Conservation (phyloP, 2,888 invertebrate species). For the Monopis laevigella region DNA sequence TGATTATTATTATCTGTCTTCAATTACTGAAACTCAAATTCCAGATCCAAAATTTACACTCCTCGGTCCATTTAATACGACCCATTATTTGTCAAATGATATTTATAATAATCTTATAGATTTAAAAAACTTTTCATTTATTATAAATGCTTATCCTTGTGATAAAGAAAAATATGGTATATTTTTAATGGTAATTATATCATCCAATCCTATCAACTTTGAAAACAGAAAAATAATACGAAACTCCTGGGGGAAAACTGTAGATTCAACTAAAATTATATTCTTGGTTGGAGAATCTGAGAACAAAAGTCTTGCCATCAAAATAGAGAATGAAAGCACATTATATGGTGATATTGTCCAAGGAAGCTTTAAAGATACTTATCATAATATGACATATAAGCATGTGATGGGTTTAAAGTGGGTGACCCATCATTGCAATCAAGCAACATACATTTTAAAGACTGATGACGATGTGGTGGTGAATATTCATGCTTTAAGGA, state of each 20-base stretch:
- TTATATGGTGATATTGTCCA: conserved; percentile 75
- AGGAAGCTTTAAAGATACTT: conserved; percentile 79
- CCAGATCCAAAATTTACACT: conserved; percentile 31
- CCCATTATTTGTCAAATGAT: conserved; percentile 24
- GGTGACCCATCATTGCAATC: conserved; percentile 74
- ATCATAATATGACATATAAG: conserved; percentile 85
- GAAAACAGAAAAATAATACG: conserved; percentile 74
- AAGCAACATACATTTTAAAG: conserved; percentile 75
- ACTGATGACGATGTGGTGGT: conserved; percentile 83
- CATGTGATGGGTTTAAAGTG: conserved; percentile 86
- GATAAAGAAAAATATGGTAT: conserved; percentile 41
- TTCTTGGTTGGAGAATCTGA: conserved; percentile 71
- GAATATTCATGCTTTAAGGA: conserved; percentile 70
- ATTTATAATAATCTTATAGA: conserved; percentile 55
- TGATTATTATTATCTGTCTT: conserved; percentile 25
- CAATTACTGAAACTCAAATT: conserved; percentile 10
- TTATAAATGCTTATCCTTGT: conserved; percentile 67
- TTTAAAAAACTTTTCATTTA: conserved; percentile 70
- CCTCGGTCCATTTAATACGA: conserved; percentile 31
- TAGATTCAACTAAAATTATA: conserved; percentile 63
- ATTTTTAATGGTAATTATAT: conserved; percentile 71
- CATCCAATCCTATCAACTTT: conserved; percentile 74
- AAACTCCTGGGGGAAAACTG: conserved; percentile 75
- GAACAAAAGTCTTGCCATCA: conserved; percentile 36
- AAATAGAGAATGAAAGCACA: conserved; percentile 66